Conservation (phyloP, 2,888 invertebrate species). For the Cantharis rufa region DNA sequence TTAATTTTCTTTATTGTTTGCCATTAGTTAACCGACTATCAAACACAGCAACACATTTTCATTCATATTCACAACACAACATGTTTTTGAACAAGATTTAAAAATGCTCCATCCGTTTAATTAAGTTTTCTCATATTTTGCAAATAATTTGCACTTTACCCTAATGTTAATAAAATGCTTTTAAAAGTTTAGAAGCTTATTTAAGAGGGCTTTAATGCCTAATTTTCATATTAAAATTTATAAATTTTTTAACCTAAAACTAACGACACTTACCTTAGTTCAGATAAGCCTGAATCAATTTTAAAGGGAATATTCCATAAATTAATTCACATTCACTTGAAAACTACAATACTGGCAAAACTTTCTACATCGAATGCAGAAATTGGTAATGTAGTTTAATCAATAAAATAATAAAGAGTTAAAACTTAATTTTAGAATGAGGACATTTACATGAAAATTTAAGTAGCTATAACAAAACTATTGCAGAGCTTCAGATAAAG, state of each 20-base stretch:
- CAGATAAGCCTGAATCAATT: slow-evolving; percentile 27
- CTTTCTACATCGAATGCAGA: not conserved
- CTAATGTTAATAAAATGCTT: slow-evolving; percentile 26
- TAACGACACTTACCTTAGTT: slow-evolving; percentile 26
- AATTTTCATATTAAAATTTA: slow-evolving; percentile 29
- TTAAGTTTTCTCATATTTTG: not conserved
- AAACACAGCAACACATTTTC: not conserved
- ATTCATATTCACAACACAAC: not conserved
- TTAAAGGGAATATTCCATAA: slow-evolving; percentile 1
- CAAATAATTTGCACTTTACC: slow-evolving; percentile 8
- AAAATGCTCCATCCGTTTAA: not conserved
- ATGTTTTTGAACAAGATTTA: not conserved
- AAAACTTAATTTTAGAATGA: not conserved
- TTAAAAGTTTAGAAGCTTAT: slow-evolving; percentile 26
- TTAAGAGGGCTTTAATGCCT: slow-evolving; percentile 27
- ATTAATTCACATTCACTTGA: not conserved
- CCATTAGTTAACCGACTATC: slow-evolving; percentile 8
- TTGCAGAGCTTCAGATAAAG: not conserved
- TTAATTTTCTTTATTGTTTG: slow-evolving; percentile 24
- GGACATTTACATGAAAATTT: not conserved
- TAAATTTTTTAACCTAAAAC: slow-evolving; percentile 27
- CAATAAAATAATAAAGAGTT: not conserved
- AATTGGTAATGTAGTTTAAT: not conserved
- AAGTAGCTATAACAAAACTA: not conserved
- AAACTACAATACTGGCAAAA: not conserved